phyloP scores from a whole-genome alignment of 2,888 invertebrate species.

The Ormyrus nitidulus region DNA sequence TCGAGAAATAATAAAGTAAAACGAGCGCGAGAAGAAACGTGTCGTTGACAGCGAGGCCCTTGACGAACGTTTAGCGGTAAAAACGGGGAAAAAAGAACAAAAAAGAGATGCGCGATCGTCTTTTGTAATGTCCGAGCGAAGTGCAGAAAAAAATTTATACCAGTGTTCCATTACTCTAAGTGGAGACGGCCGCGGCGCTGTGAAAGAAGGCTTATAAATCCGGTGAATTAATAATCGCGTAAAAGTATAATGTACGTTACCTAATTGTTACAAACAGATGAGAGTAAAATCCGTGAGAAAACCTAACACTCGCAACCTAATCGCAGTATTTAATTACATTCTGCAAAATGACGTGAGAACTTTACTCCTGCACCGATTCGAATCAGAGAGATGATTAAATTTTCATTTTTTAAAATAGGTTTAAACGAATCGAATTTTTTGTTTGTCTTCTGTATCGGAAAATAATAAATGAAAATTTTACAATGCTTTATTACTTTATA shows the following conservation, averaged over 20 bases:
- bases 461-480: too few species aligned
- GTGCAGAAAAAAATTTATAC: constrained; percentile 10
- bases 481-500: too few species aligned
- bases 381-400: too few species aligned
- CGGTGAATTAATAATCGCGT: background rate
- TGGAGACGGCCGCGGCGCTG: background rate
- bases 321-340: too few species aligned
- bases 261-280: constrained; percentile 12
- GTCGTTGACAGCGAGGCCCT: constrained; percentile 36
- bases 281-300: constrained; percentile 3
- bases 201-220: background rate
- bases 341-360: too few species aligned
- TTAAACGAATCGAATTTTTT: too few species aligned
- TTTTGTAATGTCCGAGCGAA: constrained; percentile 28
- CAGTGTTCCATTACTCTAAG: constrained; percentile 25
- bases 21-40: background rate
- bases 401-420: too few species aligned
- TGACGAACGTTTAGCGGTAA: constrained; percentile 25
- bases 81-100: constrained; percentile 23
- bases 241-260: constrained; percentile 26
- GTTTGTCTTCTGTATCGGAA: too few species aligned
- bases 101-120: constrained; percentile 5
- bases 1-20: background rate
- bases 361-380: too few species aligned
- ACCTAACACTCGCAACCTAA: constrained; percentile 27